Conservation (phyloP, 1,140 invertebrate species). For the Helicoverpa armigera region DNA sequence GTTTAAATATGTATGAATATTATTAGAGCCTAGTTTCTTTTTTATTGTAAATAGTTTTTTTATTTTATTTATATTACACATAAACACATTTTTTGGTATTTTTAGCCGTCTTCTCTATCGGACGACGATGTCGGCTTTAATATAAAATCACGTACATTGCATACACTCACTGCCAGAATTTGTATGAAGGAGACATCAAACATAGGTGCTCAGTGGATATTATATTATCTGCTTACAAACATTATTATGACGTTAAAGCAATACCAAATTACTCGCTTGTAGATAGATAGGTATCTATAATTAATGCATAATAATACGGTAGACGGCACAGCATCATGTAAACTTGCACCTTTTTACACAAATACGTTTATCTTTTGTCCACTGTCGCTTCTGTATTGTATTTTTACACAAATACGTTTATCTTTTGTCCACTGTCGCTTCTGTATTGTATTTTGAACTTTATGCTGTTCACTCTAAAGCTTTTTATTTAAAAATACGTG, state of each 20-base stretch:
- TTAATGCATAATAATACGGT: neutral
- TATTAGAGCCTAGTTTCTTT: neutral
- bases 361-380: neutral
- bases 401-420: neutral
- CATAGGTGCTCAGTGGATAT: conserved; percentile 25
- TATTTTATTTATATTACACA: neutral
- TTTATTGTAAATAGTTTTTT: conserved; percentile 58
- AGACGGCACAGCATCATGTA: neutral
- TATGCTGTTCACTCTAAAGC: too few relatives aligned
- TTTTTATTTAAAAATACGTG: too few relatives aligned
- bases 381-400: too few relatives aligned
- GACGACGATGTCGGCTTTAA: neutral
- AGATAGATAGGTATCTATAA: neutral
- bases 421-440: too few relatives aligned
- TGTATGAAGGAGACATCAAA: conserved; percentile 10
- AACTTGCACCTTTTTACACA: neutral
- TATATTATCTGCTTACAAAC: conserved; percentile 1
- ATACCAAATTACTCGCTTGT: neutral
- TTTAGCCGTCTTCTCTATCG: neutral
- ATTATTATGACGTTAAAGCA: neutral
- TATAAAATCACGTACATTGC: neutral
- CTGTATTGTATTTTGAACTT: too few relatives aligned
- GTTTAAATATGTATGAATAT: conserved; percentile 6
- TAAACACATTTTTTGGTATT: conserved; percentile 17
- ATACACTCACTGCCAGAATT: conserved; percentile 16